Conservation (phyloP, 2,797 vertebrate genomes). For the Coranthus polyacanthus region DNA sequence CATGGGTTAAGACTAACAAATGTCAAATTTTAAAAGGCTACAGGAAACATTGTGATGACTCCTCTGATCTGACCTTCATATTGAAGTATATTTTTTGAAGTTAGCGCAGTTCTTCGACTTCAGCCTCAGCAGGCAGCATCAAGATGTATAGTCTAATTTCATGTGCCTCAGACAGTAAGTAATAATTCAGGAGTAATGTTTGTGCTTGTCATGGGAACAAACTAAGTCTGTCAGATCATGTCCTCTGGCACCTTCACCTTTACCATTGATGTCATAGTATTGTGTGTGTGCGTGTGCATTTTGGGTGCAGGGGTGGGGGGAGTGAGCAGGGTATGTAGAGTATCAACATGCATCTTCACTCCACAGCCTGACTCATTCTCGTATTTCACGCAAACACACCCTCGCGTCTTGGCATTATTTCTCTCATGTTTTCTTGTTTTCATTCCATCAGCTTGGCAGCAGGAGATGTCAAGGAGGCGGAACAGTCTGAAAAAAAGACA, state of each 20-base stretch:
- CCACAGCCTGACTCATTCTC: conserved; percentile 72
- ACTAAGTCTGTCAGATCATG: conserved; percentile 34
- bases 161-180: conserved; percentile 7
- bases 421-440: conserved; percentile 71
- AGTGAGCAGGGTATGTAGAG: conserved; percentile 15
- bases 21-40: too few relatives aligned
- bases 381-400: conserved; percentile 68
- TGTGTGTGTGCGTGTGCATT: conserved; percentile 27
- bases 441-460: conserved; percentile 62
- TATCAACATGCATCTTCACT: conserved; percentile 51
- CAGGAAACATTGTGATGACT: too few relatives aligned
- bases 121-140: background rate
- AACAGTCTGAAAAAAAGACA: conserved; percentile 55
- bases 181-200: conserved; percentile 15
- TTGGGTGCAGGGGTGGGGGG: background rate
- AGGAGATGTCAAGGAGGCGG: conserved; percentile 65
- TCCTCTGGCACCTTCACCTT: conserved; percentile 46
- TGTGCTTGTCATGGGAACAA: conserved; percentile 53
- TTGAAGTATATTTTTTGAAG: background rate
- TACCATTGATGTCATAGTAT: conserved; percentile 47
- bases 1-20: too few relatives aligned
- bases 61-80: background rate
- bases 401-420: conserved; percentile 63
- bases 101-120: background rate
- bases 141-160: background rate